phyloP scores from a whole-genome alignment of 2,113 vertebrate species.

The Sialia sialis region DNA sequence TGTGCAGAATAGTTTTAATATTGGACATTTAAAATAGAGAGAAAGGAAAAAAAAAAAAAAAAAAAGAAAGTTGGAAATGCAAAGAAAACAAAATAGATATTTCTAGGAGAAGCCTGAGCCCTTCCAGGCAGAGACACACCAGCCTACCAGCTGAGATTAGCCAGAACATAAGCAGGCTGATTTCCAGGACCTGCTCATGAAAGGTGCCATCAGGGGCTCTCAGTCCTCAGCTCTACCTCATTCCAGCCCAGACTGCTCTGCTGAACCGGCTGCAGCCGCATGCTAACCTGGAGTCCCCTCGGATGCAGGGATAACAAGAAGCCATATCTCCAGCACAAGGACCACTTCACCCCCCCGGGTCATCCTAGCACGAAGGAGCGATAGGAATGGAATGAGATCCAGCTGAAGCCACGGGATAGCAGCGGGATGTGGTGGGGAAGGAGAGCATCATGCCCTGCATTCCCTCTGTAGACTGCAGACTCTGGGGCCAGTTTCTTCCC shows the following conservation, averaged over 20 bases:
- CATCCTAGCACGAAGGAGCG: neutral
- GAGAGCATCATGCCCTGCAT: neutral
- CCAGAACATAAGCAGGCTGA: neutral
- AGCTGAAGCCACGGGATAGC: neutral
- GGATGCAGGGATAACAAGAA: constrained; percentile 63
- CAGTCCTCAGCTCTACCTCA: neutral
- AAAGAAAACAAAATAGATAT: neutral
- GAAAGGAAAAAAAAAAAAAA: too few relatives aligned
- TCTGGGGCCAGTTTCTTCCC: neutral
- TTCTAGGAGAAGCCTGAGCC: neutral
- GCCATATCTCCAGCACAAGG: constrained; percentile 41
- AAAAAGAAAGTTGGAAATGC: neutral
- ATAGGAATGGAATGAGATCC: neutral
- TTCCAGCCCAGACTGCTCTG: neutral
- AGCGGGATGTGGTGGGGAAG: accelerated
- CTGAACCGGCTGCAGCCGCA: neutral
- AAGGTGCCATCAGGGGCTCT: neutral
- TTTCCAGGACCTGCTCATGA: neutral
- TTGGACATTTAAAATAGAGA: neutral
- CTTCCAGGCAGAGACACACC: neutral
- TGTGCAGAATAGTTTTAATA: neutral
- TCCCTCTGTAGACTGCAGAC: neutral
- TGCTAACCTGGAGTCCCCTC: constrained; percentile 61
- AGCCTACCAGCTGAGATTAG: neutral
- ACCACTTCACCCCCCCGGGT: neutral